A percentile compares a stretch with the other conserved stretches of the same genome.
Conservation (phyloP, 2,113 vertebrate species). For the Gallinago jamesoni region DNA sequence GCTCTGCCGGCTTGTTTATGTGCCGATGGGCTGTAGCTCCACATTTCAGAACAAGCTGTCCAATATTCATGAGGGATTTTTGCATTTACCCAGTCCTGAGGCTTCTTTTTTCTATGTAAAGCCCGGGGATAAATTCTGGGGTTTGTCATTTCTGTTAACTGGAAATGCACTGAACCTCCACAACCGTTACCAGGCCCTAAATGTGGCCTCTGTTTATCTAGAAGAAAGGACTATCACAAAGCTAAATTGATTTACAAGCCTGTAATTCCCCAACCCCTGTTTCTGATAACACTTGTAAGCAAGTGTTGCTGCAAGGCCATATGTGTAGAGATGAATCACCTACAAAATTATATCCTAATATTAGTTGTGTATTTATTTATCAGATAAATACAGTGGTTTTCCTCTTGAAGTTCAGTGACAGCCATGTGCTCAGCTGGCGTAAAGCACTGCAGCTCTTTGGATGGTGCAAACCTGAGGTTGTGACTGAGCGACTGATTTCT, state of each 20-base stretch:
- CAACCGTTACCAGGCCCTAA: background rate
- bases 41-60: conserved; percentile 55
- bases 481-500: background rate
- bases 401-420: background rate
- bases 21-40: conserved; percentile 14
- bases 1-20: conserved; percentile 43
- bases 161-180: background rate
- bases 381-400: conserved; percentile 5
- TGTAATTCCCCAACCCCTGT: background rate
- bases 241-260: conserved; percentile 12
- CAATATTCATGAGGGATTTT: conserved; percentile 57
- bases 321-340: background rate
- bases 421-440: background rate
- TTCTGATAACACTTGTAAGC: background rate
- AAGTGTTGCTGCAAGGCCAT: background rate
- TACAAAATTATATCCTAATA: background rate
- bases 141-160: conserved; percentile 30
- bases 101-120: background rate
- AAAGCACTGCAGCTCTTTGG: background rate
- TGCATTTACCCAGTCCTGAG: conserved; percentile 23
- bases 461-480: background rate
- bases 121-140: background rate
- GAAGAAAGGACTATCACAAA: background rate
- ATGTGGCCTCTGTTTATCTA: background rate
- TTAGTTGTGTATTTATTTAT: background rate